Evolutionary conservation across 1,140 invertebrate species (phyloP).

Genomic region (Halyomorpha halys): DNA sequence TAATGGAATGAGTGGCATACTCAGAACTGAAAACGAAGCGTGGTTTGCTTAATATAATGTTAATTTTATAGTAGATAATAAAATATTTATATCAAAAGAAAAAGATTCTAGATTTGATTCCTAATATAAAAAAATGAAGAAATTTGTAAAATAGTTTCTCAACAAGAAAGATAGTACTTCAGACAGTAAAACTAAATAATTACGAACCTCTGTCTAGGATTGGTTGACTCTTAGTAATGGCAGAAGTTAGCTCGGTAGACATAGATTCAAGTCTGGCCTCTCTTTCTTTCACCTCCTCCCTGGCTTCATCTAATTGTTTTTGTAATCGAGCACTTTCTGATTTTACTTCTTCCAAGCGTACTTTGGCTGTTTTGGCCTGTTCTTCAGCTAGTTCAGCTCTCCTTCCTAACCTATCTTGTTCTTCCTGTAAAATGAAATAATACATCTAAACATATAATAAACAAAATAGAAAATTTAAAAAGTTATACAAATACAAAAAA

Average conservation of each 20-base stretch:
- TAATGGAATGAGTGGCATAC: too few species aligned
- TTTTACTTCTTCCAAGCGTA: conserved; percentile 57
- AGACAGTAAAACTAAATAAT: too few species aligned
- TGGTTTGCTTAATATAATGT: too few species aligned
- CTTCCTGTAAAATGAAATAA: conserved; percentile 39
- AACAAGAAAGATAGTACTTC: too few species aligned
- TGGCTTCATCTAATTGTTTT: conserved; percentile 46
- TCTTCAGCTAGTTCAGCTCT: conserved; percentile 52
- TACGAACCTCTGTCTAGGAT: conserved; percentile 23
- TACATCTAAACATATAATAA: background rate
- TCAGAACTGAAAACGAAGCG: too few species aligned
- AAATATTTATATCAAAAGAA: too few species aligned
- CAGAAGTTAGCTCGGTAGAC: conserved; percentile 40
- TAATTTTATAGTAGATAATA: too few species aligned
- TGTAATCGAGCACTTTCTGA: conserved; percentile 48
- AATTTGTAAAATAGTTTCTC: too few species aligned
- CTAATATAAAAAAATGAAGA: too few species aligned
- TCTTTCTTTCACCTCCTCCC: conserved; percentile 48
- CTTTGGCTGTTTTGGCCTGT: conserved; percentile 48
- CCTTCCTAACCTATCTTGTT: conserved; percentile 62
- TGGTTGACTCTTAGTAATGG: conserved; percentile 24
- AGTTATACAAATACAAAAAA: too few species aligned
- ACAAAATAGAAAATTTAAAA: background rate
- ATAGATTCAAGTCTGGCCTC: conserved; percentile 54
- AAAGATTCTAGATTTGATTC: too few species aligned